phyloP scores from a whole-genome alignment of 2,888 invertebrate species.

The Emmelina monodactyla region DNA sequence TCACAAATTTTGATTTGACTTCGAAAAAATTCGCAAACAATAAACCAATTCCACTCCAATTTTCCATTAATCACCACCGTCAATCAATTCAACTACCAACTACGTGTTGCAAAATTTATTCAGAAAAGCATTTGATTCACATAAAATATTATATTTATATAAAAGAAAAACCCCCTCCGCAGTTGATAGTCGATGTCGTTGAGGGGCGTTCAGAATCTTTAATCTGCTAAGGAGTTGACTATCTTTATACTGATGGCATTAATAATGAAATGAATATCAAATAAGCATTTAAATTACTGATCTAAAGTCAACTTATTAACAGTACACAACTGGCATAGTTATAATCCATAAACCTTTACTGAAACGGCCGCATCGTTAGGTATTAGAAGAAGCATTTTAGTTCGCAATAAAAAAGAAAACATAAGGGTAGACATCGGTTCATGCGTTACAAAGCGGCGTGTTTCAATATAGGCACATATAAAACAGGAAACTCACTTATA shows the following conservation, averaged over 20 bases:
- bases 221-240: conserved; percentile 42
- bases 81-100: conserved; percentile 56
- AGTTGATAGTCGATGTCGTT: conserved; percentile 59
- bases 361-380: conserved; percentile 36
- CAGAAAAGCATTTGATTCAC: conserved; percentile 30
- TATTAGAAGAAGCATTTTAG: conserved; percentile 18
- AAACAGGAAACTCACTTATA: conserved; percentile 57
- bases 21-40: too few relatives aligned
- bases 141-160: conserved; percentile 24
- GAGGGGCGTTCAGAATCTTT: conserved; percentile 34
- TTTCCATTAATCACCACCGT: conserved; percentile 48
- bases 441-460: conserved; percentile 28
- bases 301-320: conserved; percentile 41
- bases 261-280: neutral
- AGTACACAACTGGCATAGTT: conserved; percentile 48
- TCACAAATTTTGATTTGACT: too few relatives aligned
- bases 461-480: conserved; percentile 50
- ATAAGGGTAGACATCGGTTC: too few relatives aligned
- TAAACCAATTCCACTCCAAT: conserved; percentile 31
- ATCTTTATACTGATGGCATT: conserved; percentile 1
- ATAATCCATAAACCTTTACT: conserved; percentile 44
- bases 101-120: conserved; percentile 38
- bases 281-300: neutral
- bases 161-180: conserved; percentile 48
- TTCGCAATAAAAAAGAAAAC: conserved; percentile 4